Conservation (phyloP, 2,888 invertebrate genomes). For the Dugesia japonica region DNA sequence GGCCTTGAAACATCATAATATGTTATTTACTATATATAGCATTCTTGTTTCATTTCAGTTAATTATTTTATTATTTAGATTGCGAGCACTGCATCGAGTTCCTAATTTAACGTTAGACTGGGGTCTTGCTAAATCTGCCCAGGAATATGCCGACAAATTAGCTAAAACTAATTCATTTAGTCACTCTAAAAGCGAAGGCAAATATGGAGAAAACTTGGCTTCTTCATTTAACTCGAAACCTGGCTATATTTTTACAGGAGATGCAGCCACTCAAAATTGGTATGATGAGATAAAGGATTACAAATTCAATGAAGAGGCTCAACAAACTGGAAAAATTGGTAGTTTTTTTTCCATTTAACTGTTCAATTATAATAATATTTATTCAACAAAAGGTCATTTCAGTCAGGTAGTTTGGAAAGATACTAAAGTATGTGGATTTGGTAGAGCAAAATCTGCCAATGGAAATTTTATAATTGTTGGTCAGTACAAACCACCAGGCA, state of each 20-base stretch:
- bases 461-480: conserved; percentile 8
- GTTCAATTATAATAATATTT: too few relatives aligned
- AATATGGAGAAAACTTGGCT: not conserved
- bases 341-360: too few relatives aligned
- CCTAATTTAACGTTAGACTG: not conserved
- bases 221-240: not conserved
- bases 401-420: conserved; percentile 12
- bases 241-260: not conserved
- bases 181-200: not conserved
- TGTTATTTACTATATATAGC: too few relatives aligned
- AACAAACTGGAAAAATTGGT: conserved; percentile 1
- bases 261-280: not conserved
- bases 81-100: not conserved
- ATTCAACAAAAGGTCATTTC: too few relatives aligned
- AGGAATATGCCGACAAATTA: not conserved
- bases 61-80: too few relatives aligned
- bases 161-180: not conserved
- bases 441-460: not conserved
- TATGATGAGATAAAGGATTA: conserved; percentile 12
- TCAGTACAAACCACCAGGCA: not conserved
- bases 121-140: not conserved
- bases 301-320: not conserved
- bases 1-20: not conserved
- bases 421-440: not conserved
- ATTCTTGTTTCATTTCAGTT: too few relatives aligned